These are phyloP conservation scores for Brachyhypopomus gauderio DNA, from an alignment of 2,113 vertebrate species.

Conservation along the genomic window DNA sequence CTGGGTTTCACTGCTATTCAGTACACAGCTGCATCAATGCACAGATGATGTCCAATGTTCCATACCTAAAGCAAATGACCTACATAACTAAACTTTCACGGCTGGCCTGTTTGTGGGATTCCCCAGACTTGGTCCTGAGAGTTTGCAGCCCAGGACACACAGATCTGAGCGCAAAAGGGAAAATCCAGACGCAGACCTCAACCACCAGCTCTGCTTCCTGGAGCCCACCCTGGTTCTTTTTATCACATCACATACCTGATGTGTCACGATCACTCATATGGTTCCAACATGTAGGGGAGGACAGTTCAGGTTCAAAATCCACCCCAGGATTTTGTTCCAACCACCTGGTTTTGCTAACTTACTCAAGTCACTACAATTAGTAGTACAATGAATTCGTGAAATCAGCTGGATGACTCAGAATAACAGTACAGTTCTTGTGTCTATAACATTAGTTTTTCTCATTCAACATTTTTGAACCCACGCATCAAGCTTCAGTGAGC, in stretches of 20 bases:
- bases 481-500: slow-evolving; percentile 37
- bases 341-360: no score
- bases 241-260: slow-evolving; percentile 2
- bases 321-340: no score
- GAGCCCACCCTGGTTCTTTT: background rate
- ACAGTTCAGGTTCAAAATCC: background rate
- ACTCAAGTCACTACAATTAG: no score
- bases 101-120: background rate
- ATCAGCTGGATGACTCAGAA: no score
- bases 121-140: slow-evolving; percentile 9
- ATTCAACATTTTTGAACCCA: slow-evolving; percentile 25
- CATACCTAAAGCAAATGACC: slow-evolving; percentile 31
- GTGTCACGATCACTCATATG: background rate
- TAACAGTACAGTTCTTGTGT: no score
- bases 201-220: slow-evolving; percentile 7
- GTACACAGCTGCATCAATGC: slow-evolving; percentile 32
- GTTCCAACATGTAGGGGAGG: slow-evolving; percentile 9
- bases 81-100: slow-evolving; percentile 13
- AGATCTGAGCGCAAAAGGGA: slow-evolving; percentile 14
- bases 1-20: slow-evolving; percentile 20
- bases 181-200: slow-evolving; percentile 16
- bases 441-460: background rate
- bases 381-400: no score
- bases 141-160: slow-evolving; percentile 31
- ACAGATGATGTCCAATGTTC: slow-evolving; percentile 42